Evolutionary conservation across 2,797 vertebrate genomes (phyloP).

Genomic region (Odontamblyopus lacepedii): DNA sequence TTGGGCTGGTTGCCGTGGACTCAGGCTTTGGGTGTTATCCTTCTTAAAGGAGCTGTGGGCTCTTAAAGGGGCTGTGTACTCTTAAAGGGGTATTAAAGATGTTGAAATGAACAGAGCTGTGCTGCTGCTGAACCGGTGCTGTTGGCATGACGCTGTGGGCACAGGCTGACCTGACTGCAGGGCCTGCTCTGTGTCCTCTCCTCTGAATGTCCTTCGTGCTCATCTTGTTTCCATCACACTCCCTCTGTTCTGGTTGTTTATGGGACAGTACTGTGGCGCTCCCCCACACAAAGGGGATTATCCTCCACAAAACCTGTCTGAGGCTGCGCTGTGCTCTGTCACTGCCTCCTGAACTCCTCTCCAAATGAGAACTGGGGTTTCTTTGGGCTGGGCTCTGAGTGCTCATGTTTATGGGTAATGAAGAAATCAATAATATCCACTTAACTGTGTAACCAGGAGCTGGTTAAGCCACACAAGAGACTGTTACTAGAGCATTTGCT

Average conservation of each 20-base stretch:
- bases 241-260: neutral
- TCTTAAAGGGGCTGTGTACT: neutral
- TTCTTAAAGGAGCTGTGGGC: neutral
- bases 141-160: neutral
- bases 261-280: constrained; percentile 8
- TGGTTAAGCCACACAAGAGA: neutral
- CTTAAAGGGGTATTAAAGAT: no score
- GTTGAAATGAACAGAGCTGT: neutral
- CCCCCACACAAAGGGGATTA: constrained; percentile 54
- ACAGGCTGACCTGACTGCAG: constrained; percentile 54
- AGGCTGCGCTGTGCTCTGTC: constrained; percentile 1
- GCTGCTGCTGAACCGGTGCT: neutral
- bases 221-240: neutral
- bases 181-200: neutral
- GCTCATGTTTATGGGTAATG: constrained; percentile 33
- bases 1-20: neutral
- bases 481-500: neutral
- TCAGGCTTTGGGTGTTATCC: neutral
- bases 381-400: constrained; percentile 12
- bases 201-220: neutral
- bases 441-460: constrained; percentile 6
- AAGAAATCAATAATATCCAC: constrained; percentile 52
- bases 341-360: neutral
- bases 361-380: neutral
- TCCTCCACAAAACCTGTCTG: constrained; percentile 35